Evolutionary conservation across 2,888 invertebrate genomes (phyloP).

Genomic region (Cosmopolites sordidus): DNA sequence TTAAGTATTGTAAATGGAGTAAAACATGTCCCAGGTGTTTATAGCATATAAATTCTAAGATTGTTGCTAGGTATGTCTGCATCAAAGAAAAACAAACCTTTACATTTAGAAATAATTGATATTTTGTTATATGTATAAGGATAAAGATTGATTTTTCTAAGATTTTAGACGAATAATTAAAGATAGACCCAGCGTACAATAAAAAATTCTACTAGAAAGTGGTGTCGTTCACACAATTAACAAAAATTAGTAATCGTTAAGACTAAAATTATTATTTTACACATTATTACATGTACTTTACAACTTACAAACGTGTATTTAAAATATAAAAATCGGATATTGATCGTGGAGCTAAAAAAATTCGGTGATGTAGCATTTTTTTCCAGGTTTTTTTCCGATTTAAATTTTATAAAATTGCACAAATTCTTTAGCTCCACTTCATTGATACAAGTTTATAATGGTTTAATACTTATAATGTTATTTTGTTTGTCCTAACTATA

Average conservation of each 20-base stretch:
- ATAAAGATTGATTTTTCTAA: too few relatives aligned
- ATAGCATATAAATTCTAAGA: background rate
- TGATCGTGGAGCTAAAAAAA: too few relatives aligned
- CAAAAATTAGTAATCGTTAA: background rate
- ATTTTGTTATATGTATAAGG: too few relatives aligned
- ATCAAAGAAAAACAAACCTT: background rate
- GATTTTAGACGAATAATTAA: too few relatives aligned
- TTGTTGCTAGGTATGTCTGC: background rate
- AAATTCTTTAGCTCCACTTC: too few relatives aligned
- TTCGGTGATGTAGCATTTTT: too few relatives aligned
- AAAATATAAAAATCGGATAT: background rate
- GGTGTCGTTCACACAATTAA: background rate
- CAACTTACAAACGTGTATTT: conserved; percentile 11
- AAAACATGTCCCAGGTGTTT: background rate
- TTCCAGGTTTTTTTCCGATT: too few relatives aligned
- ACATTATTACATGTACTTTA: conserved; percentile 24
- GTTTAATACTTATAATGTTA: too few relatives aligned
- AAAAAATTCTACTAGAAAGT: background rate
- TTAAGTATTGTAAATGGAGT: too few relatives aligned
- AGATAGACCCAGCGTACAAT: background rate
- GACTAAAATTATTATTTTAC: conserved; percentile 14
- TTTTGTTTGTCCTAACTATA: too few relatives aligned
- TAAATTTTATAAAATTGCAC: too few relatives aligned
- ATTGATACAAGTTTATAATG: too few relatives aligned
- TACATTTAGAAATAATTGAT: background rate